A percentile compares a stretch with the other conserved stretches of the same genome.
Evolutionary conservation across 2,113 vertebrate species (phyloP).

Genomic region (Panthera tigris): DNA sequence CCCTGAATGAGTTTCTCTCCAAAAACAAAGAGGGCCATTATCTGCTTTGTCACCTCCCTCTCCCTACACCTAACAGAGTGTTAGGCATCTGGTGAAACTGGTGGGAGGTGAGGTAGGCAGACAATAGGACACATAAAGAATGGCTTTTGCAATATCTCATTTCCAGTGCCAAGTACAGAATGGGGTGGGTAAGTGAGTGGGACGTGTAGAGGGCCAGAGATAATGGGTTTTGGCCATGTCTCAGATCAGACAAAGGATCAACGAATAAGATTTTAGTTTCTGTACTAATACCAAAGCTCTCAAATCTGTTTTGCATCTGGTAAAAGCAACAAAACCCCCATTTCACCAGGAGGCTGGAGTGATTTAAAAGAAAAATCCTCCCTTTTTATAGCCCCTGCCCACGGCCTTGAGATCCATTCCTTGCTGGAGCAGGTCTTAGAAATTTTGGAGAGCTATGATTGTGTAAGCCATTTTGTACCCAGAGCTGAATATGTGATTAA

Average conservation of each 20-base stretch:
- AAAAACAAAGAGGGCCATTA: constrained; percentile 2
- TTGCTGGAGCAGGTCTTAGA: background rate
- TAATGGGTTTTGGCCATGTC: background rate
- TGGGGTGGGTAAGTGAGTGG: background rate
- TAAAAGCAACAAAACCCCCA: background rate
- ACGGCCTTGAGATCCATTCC: background rate
- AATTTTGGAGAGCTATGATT: background rate
- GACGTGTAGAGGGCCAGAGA: background rate
- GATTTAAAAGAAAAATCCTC: constrained; percentile 13
- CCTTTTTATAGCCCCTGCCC: background rate
- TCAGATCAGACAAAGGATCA: constrained; percentile 27
- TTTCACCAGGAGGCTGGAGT: background rate
- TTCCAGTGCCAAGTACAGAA: background rate
- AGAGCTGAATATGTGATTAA: background rate
- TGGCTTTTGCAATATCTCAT: background rate
- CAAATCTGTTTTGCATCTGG: background rate
- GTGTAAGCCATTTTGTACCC: constrained; percentile 50
- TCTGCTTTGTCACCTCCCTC: background rate
- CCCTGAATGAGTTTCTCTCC: background rate
- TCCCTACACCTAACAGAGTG: constrained; percentile 3
- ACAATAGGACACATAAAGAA: background rate
- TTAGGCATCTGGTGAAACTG: background rate
- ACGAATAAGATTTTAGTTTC: background rate
- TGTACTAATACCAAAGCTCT: background rate
- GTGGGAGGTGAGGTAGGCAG: constrained; percentile 19